Evolutionary conservation across 2,888 invertebrate species (phyloP).

Genomic region (Ectemnius continuus): DNA sequence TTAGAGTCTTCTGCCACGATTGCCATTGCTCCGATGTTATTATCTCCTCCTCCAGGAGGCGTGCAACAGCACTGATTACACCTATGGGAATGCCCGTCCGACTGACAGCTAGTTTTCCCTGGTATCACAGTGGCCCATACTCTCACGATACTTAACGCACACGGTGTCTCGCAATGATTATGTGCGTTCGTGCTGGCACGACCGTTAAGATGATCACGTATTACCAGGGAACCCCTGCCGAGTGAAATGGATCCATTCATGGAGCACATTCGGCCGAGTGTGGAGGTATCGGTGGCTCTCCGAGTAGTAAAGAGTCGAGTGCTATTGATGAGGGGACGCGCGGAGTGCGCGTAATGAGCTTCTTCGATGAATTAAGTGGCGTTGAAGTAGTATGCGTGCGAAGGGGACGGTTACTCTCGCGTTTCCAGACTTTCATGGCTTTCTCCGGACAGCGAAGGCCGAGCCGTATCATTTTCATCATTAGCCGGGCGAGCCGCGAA

Average conservation of each 20-base stretch:
- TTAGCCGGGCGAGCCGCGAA: too few species aligned
- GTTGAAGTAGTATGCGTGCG: neutral
- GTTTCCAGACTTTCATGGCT: too few species aligned
- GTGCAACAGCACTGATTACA: neutral
- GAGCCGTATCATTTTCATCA: neutral
- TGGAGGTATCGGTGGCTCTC: too few species aligned
- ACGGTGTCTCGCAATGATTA: conserved; percentile 52
- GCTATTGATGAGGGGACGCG: neutral
- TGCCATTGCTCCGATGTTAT: neutral
- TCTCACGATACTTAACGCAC: conserved; percentile 42
- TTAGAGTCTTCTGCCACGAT: conserved; percentile 1
- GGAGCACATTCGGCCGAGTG: conserved; percentile 46
- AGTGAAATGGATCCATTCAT: conserved; percentile 61
- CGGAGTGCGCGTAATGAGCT: neutral
- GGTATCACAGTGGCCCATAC: neutral
- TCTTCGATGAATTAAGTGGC: neutral
- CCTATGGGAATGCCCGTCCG: neutral
- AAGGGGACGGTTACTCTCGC: neutral
- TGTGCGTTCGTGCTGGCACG: conserved; percentile 47
- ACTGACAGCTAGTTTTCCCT: neutral
- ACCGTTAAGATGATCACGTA: conserved; percentile 60
- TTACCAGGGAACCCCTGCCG: conserved; percentile 60
- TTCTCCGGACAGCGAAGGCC: neutral
- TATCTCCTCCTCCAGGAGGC: neutral
- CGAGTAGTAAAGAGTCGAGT: too few species aligned